Evolutionary conservation across 2,113 vertebrate genomes (phyloP), one percentile per base, ranked within the genome.

Genomic region (Leucopsar rothschildi): DNA sequence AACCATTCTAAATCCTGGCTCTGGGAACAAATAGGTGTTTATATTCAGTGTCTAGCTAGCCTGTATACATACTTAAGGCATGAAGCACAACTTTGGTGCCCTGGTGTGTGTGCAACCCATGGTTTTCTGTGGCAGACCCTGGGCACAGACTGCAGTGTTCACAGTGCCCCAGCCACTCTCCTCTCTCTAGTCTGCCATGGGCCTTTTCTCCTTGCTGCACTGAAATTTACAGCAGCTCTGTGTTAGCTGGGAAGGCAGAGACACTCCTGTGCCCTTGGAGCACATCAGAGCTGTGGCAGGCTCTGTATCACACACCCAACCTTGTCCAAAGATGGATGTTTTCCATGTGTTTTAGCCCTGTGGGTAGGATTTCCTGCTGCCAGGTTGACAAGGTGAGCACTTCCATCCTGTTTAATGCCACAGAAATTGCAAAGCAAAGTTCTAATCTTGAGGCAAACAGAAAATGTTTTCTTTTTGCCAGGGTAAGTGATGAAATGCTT

Each of bases 111-210:
- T 39, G 49, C 75, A 68, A 66, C 75, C 56, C 2, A 0, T 42
- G 77, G 20, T 18, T 80, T 59, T 66, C 2, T 0, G 0, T 28
- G 45, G 23, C 59, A 72, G 50, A 37, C 15, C 20, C 29, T 17
- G 55, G 40, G 29, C 47, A 65, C 39, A 6, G 53, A n/a, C 39
- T 40, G 28, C 19, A 4, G 21, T 0, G 2, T n/a, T 77, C 15
- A 13, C 28, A 22, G 17, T 37, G 24, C 39, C 44, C 42, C 2
- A 2, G 49, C 27, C 9, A 0, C 14, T 55, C 3, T 2, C 14
- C 59, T 59, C 5, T 5, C 5, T 12, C 59, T 5, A 2, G 0
- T 52, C 33, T 63, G 19, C 39, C 20, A 0, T 1, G 4, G 57
- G 17, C 4, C 29, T 63, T 60, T 66, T 49, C 60, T 68, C n/a